phyloP scores from a whole-genome alignment of 2,113 vertebrate species.

The Choloepus hoffmanni region DNA sequence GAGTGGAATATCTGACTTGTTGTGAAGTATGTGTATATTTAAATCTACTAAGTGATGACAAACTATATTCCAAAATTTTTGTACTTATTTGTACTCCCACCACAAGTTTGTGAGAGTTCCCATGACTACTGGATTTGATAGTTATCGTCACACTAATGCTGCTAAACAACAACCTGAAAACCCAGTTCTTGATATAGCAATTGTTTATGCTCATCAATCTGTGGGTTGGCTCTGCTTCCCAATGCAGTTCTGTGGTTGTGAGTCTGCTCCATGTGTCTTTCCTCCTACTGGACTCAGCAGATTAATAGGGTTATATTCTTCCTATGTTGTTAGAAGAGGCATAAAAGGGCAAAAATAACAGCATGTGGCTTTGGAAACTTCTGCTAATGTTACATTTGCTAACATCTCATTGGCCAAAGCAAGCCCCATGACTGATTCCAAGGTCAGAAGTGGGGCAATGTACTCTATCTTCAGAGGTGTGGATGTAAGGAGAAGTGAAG shows the following conservation, averaged over 20 bases:
- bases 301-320: not conserved
- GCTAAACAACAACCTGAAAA: not conserved
- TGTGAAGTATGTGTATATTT: not conserved
- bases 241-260: accelerated
- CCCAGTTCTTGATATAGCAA: not conserved
- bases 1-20: not conserved
- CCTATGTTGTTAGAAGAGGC: not conserved
- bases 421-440: not conserved
- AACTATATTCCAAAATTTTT: not conserved
- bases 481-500: not conserved
- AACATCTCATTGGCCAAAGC: not conserved
- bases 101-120: not conserved
- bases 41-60: not conserved
- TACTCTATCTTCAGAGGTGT: not conserved
- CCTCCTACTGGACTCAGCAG: not conserved
- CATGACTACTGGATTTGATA: not conserved
- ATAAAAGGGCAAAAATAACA: not conserved
- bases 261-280: not conserved
- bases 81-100: not conserved
- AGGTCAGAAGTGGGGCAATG: not conserved
- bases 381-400: not conserved
- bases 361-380: not conserved
- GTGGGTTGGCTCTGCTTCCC: not conserved
- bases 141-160: not conserved
- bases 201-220: not conserved